Percentiles rank a stretch among this genome's conserved stretches.
Evolutionary conservation across 2,113 vertebrate genomes (phyloP).

Genomic region (Lipotes vexillifer): DNA sequence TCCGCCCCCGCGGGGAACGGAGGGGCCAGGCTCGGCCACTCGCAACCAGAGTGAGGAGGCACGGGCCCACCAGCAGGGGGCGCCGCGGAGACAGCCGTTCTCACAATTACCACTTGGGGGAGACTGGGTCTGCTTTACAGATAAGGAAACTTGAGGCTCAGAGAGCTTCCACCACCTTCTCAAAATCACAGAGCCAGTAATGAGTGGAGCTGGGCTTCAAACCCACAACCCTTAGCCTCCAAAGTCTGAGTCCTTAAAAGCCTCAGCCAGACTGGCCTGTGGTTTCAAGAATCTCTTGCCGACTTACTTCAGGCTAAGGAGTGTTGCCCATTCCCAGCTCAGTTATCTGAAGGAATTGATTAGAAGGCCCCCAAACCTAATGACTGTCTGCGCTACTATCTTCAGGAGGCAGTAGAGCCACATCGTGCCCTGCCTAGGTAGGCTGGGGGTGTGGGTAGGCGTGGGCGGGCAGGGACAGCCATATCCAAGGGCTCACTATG

Average conservation of each 20-base stretch:
- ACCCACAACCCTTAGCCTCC: not conserved
- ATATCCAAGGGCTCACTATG: not conserved
- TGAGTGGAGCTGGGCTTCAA: no score
- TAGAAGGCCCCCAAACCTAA: not conserved
- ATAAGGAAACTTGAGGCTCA: not conserved
- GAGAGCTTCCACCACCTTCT: not conserved
- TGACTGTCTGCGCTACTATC: no score
- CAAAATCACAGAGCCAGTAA: not conserved
- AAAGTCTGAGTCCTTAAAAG: not conserved
- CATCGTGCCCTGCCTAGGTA: not conserved
- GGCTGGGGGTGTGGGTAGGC: not conserved
- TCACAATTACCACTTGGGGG: not conserved
- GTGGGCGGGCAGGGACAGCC: not conserved
- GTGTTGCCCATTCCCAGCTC: not conserved
- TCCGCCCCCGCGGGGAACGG: not conserved
- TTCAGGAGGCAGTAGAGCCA: not conserved
- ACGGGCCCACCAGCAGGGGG: not conserved
- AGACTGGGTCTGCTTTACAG: not conserved
- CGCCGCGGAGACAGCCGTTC: not conserved
- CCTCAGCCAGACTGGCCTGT: not conserved
- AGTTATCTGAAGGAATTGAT: not conserved
- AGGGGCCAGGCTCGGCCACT: rapidly evolving
- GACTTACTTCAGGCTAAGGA: not conserved
- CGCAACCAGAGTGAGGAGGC: not conserved
- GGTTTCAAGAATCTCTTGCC: not conserved